Evolutionary conservation across 2,797 vertebrate species (phyloP), one percentile per base, ranked within the genome.

Genomic region (Sebastes taczanowskii): DNA sequence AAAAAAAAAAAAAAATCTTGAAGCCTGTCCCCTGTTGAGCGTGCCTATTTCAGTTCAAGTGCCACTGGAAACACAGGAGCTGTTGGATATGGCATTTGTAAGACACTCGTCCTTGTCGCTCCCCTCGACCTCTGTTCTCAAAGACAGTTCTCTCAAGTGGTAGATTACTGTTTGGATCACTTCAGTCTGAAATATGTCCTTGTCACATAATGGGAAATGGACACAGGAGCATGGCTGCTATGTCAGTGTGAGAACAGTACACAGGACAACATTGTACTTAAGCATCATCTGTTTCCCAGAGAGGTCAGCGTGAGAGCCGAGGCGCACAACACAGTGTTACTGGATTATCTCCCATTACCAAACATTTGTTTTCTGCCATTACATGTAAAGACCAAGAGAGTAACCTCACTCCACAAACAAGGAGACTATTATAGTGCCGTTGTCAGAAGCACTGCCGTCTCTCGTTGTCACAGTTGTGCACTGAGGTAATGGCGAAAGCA

Each of bases 71-170:
- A 86, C 87, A 90, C 83, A 77, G 86, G 88, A 94, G 89, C 90
- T 84, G 88, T 78, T 93, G 85, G 92, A 94, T 93, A 81, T 88
- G 75, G 80, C 91, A 84, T 92, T 86, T 94, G 92, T 94, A 93
- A 93, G 90, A 94, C 93, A 92, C 94, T 95, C 73, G 92, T 94
- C 92, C 92, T 95, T 95, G 92, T 89, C 84, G 76, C 79, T 88
- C 90, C 88, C 85, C 93, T 95, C 88, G 80, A 95, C 92, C 94
- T 92, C 90, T 91, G 90, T 93, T 93, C 91, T 92, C 89, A 91
- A 93, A 94, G 93, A 95, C 89, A 73, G 89, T 91, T 93, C 94
- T 91, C 92, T 95, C 85, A 80, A 96, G 93, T 93, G 90, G 78
- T 66, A 61, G 83, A 88, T 87, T 86, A 84, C 88, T 86, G 88